Percentiles rank a stretch among this genome's conserved stretches.
These are phyloP conservation scores for Heptranchias perlo DNA, from an alignment of 2,113 vertebrate species.

Conservation along the genomic window DNA sequence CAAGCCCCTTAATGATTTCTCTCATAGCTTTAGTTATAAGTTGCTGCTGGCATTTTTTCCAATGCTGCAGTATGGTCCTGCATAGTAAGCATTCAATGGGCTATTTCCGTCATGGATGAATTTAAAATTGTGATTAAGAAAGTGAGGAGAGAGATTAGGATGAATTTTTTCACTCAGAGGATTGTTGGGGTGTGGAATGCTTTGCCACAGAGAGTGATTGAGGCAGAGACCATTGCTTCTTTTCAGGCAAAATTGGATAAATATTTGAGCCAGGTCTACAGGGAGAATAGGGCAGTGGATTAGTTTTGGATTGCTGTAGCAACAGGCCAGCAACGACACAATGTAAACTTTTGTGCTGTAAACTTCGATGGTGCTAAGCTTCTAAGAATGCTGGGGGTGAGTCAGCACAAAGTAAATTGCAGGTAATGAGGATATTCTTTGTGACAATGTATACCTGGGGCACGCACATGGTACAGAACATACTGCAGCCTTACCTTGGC, in stretches of 20 bases:
- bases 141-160: neutral
- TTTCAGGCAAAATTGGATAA: neutral
- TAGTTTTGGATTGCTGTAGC: neutral
- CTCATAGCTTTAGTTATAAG: neutral
- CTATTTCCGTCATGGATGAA: neutral
- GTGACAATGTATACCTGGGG: neutral
- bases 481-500: neutral
- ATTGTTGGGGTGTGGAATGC: neutral
- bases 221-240: neutral
- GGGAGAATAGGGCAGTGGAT: neutral
- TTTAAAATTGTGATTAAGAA: neutral
- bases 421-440: neutral
- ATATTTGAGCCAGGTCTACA: neutral
- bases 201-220: neutral
- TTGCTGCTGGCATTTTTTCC: neutral
- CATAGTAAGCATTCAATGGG: neutral
- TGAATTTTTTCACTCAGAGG: neutral
- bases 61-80: neutral
- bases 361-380: neutral
- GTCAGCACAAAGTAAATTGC: neutral
- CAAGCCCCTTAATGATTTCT: too few relatives aligned
- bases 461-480: neutral
- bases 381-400: neutral
- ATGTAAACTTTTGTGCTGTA: neutral
- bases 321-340: neutral